A percentile compares a stretch with the other conserved stretches of the same genome.
Conservation (phyloP, 2,888 invertebrate genomes). For the Euplagia quadripunctaria region DNA sequence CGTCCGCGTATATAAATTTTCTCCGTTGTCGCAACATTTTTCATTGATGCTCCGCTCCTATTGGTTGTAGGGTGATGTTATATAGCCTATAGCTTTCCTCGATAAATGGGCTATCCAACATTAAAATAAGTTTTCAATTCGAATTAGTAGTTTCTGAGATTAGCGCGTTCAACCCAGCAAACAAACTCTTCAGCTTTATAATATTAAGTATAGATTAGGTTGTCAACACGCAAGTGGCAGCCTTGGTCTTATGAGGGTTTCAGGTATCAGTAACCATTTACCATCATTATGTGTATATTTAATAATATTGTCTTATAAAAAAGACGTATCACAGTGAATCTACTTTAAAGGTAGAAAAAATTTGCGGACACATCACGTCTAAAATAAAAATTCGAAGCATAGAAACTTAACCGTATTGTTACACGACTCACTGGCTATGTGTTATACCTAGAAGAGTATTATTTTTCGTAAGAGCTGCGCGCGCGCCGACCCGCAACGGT, state of each 20-base stretch:
- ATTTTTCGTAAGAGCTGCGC: constrained; percentile 83
- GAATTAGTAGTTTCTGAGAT: too few relatives aligned
- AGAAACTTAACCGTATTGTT: constrained; percentile 63
- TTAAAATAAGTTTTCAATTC: too few relatives aligned
- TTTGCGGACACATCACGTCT: constrained; percentile 45
- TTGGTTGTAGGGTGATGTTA: too few relatives aligned
- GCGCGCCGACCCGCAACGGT: constrained; percentile 82
- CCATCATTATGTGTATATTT: background rate
- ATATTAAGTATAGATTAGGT: background rate
- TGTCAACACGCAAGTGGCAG: background rate
- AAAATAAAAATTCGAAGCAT: constrained; percentile 42
- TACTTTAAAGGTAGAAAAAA: background rate
- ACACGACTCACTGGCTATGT: constrained; percentile 73
- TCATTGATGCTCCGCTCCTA: too few relatives aligned
- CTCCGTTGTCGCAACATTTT: too few relatives aligned
- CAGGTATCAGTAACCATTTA: background rate
- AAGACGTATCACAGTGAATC: background rate
- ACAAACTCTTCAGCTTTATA: too few relatives aligned
- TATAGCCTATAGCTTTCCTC: too few relatives aligned
- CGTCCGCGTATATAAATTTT: too few relatives aligned
- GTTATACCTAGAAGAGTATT: constrained; percentile 79
- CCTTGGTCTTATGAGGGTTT: too few relatives aligned
- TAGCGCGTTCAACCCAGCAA: too few relatives aligned
- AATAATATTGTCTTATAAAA: background rate
- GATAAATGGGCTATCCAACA: too few relatives aligned